A percentile compares a stretch with the other conserved stretches of the same genome.
These are phyloP conservation scores for Lithobates sylvaticus DNA, from an alignment of 2,797 vertebrate genomes.

Conservation along the genomic window DNA sequence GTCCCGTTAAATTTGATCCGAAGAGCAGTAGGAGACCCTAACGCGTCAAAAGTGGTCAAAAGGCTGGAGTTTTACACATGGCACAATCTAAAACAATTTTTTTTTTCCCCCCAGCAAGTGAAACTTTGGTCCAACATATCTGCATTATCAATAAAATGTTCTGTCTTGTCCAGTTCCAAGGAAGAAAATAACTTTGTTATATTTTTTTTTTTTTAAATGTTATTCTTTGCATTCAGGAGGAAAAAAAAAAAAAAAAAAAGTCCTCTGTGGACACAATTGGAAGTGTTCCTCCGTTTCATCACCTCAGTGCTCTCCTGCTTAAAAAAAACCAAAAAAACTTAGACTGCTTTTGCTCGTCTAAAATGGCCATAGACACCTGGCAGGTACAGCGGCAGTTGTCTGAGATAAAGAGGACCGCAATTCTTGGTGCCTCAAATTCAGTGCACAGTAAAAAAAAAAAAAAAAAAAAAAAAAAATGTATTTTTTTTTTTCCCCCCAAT, in stretches of 20 bases:
- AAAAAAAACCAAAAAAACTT: background rate
- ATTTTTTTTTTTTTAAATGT: slow-evolving; percentile 27
- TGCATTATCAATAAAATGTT: slow-evolving; percentile 65
- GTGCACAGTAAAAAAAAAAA: slow-evolving; percentile 49
- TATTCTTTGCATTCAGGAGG: slow-evolving; percentile 52
- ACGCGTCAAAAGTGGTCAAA: slow-evolving; percentile 32
- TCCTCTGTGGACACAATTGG: slow-evolving; percentile 61
- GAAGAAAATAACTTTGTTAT: slow-evolving; percentile 64
- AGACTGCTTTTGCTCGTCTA: background rate
- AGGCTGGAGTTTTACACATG: slow-evolving; percentile 30
- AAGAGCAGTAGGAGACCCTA: slow-evolving; percentile 16
- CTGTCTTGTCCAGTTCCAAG: slow-evolving; percentile 73
- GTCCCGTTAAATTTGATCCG: background rate
- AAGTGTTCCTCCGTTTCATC: slow-evolving; percentile 67
- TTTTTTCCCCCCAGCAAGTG: background rate
- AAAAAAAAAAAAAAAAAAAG: slow-evolving; percentile 53
- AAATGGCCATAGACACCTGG: slow-evolving; percentile 51
- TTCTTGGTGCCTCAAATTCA: slow-evolving; percentile 25
- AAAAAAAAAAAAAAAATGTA: slow-evolving; percentile 17
- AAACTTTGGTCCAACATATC: slow-evolving; percentile 57
- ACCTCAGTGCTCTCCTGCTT: slow-evolving; percentile 66
- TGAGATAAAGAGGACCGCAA: slow-evolving; percentile 28
- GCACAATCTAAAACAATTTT: slow-evolving; percentile 29
- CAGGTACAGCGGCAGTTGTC: slow-evolving; percentile 51
- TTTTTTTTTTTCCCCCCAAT: no score